Evolutionary conservation across 2,888 invertebrate genomes (phyloP).

Genomic region (Cephonodes hylas): DNA sequence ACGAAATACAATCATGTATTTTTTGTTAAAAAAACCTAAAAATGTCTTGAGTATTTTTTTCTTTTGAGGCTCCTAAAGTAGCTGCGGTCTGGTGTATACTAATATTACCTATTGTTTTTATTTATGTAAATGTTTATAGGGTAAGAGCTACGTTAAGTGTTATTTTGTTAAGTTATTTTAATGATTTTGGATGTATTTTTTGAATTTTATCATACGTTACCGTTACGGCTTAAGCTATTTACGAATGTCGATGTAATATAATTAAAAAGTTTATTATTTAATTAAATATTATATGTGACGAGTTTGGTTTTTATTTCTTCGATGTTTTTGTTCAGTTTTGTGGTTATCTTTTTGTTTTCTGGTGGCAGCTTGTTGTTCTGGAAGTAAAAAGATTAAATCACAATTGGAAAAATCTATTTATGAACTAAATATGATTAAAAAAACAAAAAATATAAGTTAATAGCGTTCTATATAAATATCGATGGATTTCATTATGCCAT

Average conservation of each 20-base stretch:
- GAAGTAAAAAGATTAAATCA: too few species aligned
- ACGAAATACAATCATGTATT: too few species aligned
- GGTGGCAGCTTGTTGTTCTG: slow-evolving; percentile 61
- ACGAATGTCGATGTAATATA: slow-evolving; percentile 42
- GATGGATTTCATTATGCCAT: too few species aligned
- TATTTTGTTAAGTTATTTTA: slow-evolving; percentile 39
- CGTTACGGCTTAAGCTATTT: slow-evolving; percentile 49
- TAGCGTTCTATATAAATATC: too few species aligned
- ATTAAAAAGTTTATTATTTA: slow-evolving; percentile 50
- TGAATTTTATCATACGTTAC: slow-evolving; percentile 52
- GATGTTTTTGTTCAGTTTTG: slow-evolving; percentile 49
- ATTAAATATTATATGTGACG: slow-evolving; percentile 64
- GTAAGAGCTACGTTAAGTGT: slow-evolving; percentile 26
- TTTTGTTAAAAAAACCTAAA: too few species aligned
- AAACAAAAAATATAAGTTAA: too few species aligned
- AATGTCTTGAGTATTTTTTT: too few species aligned
- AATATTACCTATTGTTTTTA: not conserved
- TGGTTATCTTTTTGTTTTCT: slow-evolving; percentile 51
- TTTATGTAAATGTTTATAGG: slow-evolving; percentile 1
- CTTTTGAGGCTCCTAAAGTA: not conserved
- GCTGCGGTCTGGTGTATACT: not conserved
- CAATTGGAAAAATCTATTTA: too few species aligned
- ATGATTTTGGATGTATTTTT: slow-evolving; percentile 49
- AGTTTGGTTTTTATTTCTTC: slow-evolving; percentile 60
- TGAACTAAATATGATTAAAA: too few species aligned